Evolutionary conservation across 2,888 invertebrate genomes (phyloP).

Genomic region (Andrena praecox): DNA sequence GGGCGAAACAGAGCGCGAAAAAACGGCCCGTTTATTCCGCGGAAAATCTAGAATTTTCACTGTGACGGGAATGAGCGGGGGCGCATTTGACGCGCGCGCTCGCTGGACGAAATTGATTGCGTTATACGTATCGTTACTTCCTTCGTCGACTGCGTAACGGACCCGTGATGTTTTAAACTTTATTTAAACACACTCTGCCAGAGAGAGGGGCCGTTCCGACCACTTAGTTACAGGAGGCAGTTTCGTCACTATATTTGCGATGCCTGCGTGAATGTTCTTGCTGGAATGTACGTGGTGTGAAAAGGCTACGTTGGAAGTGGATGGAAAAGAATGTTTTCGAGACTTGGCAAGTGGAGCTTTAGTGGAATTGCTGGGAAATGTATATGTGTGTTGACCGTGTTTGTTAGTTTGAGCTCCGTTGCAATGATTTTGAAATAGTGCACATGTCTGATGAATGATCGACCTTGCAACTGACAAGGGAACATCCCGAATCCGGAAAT

Average conservation of each 20-base stretch:
- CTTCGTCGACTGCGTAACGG: background rate
- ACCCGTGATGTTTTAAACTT: constrained; percentile 4
- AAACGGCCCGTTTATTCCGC: constrained; percentile 54
- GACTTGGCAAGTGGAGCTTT: too few relatives aligned
- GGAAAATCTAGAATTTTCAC: constrained; percentile 53
- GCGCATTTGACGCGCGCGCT: constrained; percentile 27
- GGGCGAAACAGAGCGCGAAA: constrained; percentile 44
- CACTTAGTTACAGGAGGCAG: background rate
- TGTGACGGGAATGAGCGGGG: constrained; percentile 20
- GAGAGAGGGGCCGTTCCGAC: background rate
- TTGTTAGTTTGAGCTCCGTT: too few relatives aligned
- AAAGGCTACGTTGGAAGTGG: background rate
- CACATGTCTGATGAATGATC: too few relatives aligned
- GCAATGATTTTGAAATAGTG: too few relatives aligned
- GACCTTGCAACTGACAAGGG: too few relatives aligned
- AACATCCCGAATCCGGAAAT: too few relatives aligned
- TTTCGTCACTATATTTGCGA: background rate
- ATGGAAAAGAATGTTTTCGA: background rate
- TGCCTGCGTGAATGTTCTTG: too few relatives aligned
- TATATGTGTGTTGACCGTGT: too few relatives aligned
- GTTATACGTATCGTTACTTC: constrained; percentile 47
- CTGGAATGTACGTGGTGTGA: background rate
- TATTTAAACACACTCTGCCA: background rate
- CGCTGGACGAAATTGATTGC: constrained; percentile 31
- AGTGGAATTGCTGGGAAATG: too few relatives aligned